Base-by-base conservation (phyloP, 2,888 invertebrate genomes). In the Cosmia pyralina region DNA sequence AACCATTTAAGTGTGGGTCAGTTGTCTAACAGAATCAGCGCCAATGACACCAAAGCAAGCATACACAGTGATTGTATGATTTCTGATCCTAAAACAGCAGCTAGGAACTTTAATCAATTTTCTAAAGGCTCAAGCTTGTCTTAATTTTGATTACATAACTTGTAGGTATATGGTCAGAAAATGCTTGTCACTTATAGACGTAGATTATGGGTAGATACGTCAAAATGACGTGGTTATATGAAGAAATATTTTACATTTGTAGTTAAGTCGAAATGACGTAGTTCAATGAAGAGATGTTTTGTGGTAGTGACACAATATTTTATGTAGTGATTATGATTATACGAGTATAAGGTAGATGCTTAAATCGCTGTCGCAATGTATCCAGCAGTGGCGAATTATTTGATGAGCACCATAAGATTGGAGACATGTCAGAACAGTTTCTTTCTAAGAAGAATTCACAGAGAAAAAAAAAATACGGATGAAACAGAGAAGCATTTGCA, bases 171-270 rank as follows among this genome's bases (percentile, higher is more conserved):
- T 48, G 17, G 41, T 75, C 57, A 80, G 81, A 79, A 79, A 79
- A 8, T 75, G 78, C 78, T 79, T 81, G 76, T 79, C 78, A 79
- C 81, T 75, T 80, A 28, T 28, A 19, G 13, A 41, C 41, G 46
- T 22, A 53, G 19, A 41, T 22, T 34, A 73, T 38, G 57, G 50
- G 7, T 50, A 17, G 13, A 4, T 28, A 57, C 22, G 50, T 66
- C 57, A 15, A 57, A 44, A 73, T 48, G 74, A 73, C 53, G 72
- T 50, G 6, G n/a, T 13, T 50, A 3, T n/a, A 28, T 22, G 10
- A 7, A 28, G 13, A 17, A 4, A n/a, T n/a, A n/a, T n/a, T n/a
- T n/a, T n/a, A n/a, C n/a, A n/a, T n/a, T n/a, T n/a, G n/a, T n/a
- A n/a, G 15, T 22, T 44, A n/a, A 15, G 7, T 53, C n/a, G 17